Base-by-base conservation (phyloP, 30 jellyfish, hydroid and myxozoan genomes). In the Hydra vulgaris region DNA sequence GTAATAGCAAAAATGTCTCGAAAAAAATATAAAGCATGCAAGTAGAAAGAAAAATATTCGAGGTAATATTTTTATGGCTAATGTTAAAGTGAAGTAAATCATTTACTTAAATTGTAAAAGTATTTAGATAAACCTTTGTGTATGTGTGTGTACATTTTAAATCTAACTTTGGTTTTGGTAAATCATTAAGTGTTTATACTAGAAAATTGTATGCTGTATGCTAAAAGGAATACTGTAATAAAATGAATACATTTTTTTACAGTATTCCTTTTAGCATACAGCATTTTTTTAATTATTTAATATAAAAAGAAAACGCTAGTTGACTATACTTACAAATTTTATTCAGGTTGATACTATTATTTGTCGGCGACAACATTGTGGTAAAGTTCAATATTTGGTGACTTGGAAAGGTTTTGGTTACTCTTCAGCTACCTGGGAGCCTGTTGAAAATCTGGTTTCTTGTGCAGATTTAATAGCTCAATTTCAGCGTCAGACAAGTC, bases 401-500 rank as follows among this genome's bases (percentile, higher is more conserved):
- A 25, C 54, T 72, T 91, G 98, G 98, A 91, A 91, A 83, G 98
- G 98, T 23, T 91, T 87, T 78, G 90, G 74, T 21, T 74, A 72
- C 17, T 74, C 94, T 23, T 80, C 85, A 18, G 94, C 97, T 54
- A 91, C 96, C 68, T 91, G 98, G 98, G 98, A 91, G 81, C 98
- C 98, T 26, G 82, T 25, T 16, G 98, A 91, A 79, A 86, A 91
- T 77, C 85, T 91, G 7, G 66, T 83, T 8, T 91, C 90, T 83
- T 91, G 98, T 77, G 70, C 81, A 67, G 95, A 86, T 23, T 67
- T 86, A 18, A 82, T 91, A 4, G 81, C 83, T 17, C 79, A 66
- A 21, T 91, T 86, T 79, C 86, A 82, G 19, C 74, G 96, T 27
- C 72, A 71, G 72, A 72, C 88, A 26, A 68, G 53, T 15, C 98